Conservation (phyloP, 1,140 invertebrate genomes). For the Alviniconcha marisindica region DNA sequence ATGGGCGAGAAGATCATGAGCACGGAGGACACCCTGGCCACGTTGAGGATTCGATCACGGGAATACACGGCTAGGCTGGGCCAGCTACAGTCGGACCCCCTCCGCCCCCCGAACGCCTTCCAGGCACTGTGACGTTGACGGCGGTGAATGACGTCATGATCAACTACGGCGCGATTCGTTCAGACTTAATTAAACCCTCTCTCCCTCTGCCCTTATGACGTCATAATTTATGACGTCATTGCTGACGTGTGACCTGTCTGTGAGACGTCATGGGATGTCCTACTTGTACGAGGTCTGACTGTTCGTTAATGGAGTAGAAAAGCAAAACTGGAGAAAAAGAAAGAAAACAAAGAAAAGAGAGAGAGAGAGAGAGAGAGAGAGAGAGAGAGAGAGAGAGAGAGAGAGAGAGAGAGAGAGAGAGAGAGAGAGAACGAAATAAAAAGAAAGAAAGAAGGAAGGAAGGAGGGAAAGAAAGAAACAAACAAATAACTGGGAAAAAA, state of each 20-base stretch:
- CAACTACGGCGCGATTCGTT: too few species aligned
- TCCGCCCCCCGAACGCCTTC: slow-evolving; percentile 38
- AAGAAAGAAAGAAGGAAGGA: too few species aligned
- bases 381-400: neutral
- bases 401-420: neutral
- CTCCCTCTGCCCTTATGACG: too few species aligned
- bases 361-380: neutral
- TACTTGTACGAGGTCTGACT: too few species aligned
- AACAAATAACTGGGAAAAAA: too few species aligned
- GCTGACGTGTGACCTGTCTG: neutral
- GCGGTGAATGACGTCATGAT: neutral
- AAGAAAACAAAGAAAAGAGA: neutral
- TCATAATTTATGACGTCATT: neutral
- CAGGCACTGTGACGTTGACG: slow-evolving; percentile 29
- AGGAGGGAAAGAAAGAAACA: too few species aligned
- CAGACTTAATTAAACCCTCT: too few species aligned
- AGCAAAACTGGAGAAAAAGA: too few species aligned
- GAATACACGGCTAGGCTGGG: slow-evolving; percentile 68
- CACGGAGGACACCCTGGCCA: slow-evolving; percentile 64
- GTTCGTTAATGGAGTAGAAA: too few species aligned
- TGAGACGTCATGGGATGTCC: too few species aligned
- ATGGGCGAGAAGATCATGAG: neutral
- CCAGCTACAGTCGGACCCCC: slow-evolving; percentile 50
- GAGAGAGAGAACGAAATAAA: neutral
- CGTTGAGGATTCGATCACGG: slow-evolving; percentile 66